phyloP scores from a whole-genome alignment of 2,797 vertebrate genomes.

The Melanotaenia parkinsoni region DNA sequence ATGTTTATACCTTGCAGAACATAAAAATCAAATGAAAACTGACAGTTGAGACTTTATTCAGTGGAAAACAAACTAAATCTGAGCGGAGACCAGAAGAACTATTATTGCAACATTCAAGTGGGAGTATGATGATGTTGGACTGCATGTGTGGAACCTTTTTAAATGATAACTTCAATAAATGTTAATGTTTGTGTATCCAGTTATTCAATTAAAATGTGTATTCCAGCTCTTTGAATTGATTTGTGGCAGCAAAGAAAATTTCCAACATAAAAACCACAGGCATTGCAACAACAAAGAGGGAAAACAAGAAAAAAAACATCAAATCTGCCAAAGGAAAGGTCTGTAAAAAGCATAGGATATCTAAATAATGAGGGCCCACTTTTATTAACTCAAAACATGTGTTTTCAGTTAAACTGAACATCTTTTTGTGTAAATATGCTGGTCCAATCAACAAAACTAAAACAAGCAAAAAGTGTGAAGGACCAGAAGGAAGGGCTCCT shows the following conservation, averaged over 20 bases:
- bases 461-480: neutral
- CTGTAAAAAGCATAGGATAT: no score
- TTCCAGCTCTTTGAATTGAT: neutral
- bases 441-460: slow-evolving; percentile 1
- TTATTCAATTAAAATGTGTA: neutral
- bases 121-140: neutral
- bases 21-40: neutral
- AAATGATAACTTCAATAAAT: neutral
- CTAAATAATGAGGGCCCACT: no score
- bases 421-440: no score
- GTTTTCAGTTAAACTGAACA: no score
- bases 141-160: neutral
- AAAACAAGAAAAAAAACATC: no score
- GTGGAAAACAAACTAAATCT: neutral
- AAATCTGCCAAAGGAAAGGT: no score
- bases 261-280: neutral
- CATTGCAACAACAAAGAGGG: fast-evolving
- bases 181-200: neutral
- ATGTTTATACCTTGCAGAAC: neutral
- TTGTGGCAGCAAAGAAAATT: neutral
- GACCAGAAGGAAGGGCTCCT: neutral
- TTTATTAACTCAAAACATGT: no score
- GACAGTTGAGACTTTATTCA: neutral
- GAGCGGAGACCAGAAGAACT: no score
- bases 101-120: neutral